These are phyloP conservation scores for Liolophura sinensis DNA, from an alignment of 1,140 invertebrate species.

Conservation along the genomic window DNA sequence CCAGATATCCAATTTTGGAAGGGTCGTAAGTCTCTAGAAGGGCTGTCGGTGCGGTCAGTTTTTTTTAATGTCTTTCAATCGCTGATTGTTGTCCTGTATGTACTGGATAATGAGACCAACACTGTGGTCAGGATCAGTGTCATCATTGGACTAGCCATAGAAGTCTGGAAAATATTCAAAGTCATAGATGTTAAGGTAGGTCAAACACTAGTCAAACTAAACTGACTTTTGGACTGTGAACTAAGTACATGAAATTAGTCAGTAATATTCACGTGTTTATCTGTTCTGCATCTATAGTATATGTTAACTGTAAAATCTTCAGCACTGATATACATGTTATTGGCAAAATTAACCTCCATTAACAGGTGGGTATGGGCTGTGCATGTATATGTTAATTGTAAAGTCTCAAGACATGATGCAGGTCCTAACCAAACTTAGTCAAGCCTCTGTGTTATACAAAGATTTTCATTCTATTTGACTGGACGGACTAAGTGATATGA, in stretches of 20 bases:
- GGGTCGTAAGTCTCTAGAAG: slow-evolving; percentile 94
- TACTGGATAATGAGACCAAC: slow-evolving; percentile 98
- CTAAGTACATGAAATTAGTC: slow-evolving; percentile 1
- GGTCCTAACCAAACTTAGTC: too few relatives aligned
- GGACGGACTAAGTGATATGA: background rate
- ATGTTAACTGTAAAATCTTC: too few relatives aligned
- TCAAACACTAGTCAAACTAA: background rate
- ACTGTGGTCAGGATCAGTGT: slow-evolving; percentile 87
- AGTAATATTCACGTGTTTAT: too few relatives aligned
- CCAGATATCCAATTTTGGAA: slow-evolving; percentile 99
- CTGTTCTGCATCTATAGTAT: too few relatives aligned
- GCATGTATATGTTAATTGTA: too few relatives aligned
- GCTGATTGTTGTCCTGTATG: slow-evolving; percentile 91
- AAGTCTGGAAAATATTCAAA: slow-evolving; percentile 99
- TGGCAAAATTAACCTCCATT: too few relatives aligned
- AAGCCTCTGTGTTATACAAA: too few relatives aligned
- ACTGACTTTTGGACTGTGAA: background rate
- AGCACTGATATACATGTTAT: too few relatives aligned
- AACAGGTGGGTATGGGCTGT: too few relatives aligned
- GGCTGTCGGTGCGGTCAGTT: slow-evolving; percentile 96
- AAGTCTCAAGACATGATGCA: too few relatives aligned
- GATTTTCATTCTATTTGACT: too few relatives aligned
- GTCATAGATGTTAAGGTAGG: slow-evolving; percentile 65
- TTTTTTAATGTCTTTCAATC: slow-evolving; percentile 99
- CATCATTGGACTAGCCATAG: slow-evolving; percentile 89